These are phyloP conservation scores for Mesochorus sp. DNA, from an alignment of 2,888 invertebrate genomes.

Conservation along the genomic window DNA sequence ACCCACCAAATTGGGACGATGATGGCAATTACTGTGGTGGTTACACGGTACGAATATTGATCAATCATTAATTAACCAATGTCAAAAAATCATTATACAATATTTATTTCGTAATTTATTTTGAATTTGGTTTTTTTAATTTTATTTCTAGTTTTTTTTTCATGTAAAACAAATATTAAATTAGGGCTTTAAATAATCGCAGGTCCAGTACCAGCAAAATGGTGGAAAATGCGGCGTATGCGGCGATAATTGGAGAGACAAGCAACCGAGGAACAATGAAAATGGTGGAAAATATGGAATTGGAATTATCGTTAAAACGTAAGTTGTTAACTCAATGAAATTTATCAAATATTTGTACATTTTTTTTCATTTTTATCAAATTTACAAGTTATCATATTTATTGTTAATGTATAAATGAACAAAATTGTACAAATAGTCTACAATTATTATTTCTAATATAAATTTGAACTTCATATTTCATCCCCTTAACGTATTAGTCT, in stretches of 20 bases:
- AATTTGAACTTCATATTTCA: no score
- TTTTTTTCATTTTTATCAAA: no score
- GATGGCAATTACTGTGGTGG: slow-evolving; percentile 84
- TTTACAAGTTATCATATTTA: no score
- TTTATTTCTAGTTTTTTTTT: background rate
- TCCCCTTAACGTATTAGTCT: no score
- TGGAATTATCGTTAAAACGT: slow-evolving; percentile 83
- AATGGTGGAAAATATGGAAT: slow-evolving; percentile 83
- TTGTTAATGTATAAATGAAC: no score
- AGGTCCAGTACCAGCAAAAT: slow-evolving; percentile 81
- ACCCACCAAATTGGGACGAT: slow-evolving; percentile 83
- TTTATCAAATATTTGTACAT: background rate
- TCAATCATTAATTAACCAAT: background rate
- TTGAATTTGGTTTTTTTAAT: slow-evolving; percentile 4
- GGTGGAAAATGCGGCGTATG: slow-evolving; percentile 84
- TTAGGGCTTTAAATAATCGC: background rate
- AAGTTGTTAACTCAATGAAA: slow-evolving; percentile 48
- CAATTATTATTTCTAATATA: no score
- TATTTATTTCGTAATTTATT: background rate
- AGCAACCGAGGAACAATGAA: slow-evolving; percentile 83
- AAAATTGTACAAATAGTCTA: no score
- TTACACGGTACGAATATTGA: slow-evolving; percentile 78
- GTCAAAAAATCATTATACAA: background rate
- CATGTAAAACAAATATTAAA: background rate
- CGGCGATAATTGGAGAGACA: slow-evolving; percentile 82